Evolutionary conservation across 2,113 vertebrate species (phyloP), one percentile per base, ranked within the genome.

Genomic region (Mugil cephalus): DNA sequence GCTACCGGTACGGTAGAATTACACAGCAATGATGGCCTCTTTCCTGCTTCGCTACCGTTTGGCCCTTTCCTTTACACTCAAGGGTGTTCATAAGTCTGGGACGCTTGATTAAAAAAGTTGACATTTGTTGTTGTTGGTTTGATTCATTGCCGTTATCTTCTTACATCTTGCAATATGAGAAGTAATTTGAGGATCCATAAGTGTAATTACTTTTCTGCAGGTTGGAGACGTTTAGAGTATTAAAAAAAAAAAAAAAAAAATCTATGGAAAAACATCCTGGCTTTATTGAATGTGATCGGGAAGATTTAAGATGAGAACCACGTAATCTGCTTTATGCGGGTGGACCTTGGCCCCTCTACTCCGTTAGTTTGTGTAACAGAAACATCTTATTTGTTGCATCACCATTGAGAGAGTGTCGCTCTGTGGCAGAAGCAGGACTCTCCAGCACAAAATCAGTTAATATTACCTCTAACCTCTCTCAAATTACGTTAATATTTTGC

Each of bases 61-160:
- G 17, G 13, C 66, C 13, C 55, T 50, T 67, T 40, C 14, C 45
- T 13, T n/a, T 54, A 35, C 3, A 4, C 30, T 53, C 45, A 18
- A 18, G n/a, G 30, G 42, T 21, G 19, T 67, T 79, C 71, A 76
- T 17, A 59, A 19, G 40, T 40, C 64, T 14, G 10, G 19, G 24
- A 55, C 13, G 50, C 50, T 50, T 68, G 18, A 77, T 58, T 68
- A 47, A 30, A 19, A 69, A 67, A 48, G 35, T 42, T 78, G 39
- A 54, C 34, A 52, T 77, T 56, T 77, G 47, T 63, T 62, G 51
- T 19, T 71, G 61, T 74, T 68, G 50, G 46, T 69, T 24, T 67
- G 75, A 78, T 43, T 15, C 19, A 50, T 69, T 55, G 18, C 38
- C 52, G 68, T 62, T 63, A 51, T 68, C 10, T 52, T 47, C 34